These are phyloP conservation scores for Drosophila willistoni DNA, from an alignment of 1,140 invertebrate genomes.

Conservation along the genomic window DNA sequence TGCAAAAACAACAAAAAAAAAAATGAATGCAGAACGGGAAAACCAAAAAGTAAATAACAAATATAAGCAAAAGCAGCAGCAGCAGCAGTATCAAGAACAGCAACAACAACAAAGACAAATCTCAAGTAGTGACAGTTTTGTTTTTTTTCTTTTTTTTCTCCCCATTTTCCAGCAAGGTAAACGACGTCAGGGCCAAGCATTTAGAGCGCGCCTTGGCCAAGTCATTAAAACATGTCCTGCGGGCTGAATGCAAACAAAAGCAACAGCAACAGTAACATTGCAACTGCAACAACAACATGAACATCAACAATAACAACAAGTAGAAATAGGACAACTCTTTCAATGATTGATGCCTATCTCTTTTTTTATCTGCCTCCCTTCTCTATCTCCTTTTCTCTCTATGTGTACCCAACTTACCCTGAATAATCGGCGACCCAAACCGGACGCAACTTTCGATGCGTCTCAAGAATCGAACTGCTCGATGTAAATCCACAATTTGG, in stretches of 20 bases:
- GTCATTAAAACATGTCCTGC: conserved; percentile 70
- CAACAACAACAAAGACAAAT: conserved; percentile 29
- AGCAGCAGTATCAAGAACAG: conserved; percentile 42
- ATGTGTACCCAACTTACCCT: conserved; percentile 84
- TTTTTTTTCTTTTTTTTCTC: background rate
- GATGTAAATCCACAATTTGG: conserved; percentile 68
- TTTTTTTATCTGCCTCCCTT: background rate
- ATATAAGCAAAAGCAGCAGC: conserved; percentile 39
- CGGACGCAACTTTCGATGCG: conserved; percentile 83
- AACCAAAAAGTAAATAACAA: conserved; percentile 12
- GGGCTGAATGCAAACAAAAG: conserved; percentile 62
- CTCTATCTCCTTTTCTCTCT: conserved; percentile 21
- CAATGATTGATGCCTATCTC: conserved; percentile 11
- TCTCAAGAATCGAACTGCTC: conserved; percentile 72
- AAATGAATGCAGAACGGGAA: background rate
- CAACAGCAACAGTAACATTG: conserved; percentile 39
- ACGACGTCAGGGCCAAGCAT: conserved; percentile 41
- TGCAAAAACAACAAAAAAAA: background rate
- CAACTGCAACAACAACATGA: conserved; percentile 47
- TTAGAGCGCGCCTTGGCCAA: conserved; percentile 14
- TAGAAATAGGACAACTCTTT: conserved; percentile 12
- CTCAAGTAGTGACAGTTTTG: conserved; percentile 46
- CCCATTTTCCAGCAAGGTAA: conserved; percentile 56
- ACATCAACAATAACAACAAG: conserved; percentile 41
- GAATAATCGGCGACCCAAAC: conserved; percentile 86